phyloP scores from a whole-genome alignment of 2,113 vertebrate genomes.

The Acanthochromis polyacanthus region DNA sequence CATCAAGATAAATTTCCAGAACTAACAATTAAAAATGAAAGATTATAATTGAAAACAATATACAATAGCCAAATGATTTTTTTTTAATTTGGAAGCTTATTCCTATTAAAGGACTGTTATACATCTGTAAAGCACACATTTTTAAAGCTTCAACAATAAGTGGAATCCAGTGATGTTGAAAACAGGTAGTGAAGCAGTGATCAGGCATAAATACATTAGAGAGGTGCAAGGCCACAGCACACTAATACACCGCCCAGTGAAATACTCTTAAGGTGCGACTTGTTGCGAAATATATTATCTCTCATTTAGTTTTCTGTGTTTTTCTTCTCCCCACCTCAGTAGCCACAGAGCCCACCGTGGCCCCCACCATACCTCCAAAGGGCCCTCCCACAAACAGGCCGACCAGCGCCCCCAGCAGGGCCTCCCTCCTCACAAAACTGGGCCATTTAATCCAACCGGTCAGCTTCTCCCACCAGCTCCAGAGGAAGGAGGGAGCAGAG shows the following conservation, averaged over 20 bases:
- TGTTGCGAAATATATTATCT: neutral
- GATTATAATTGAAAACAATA: too few species aligned
- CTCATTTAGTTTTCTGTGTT: slow-evolving; percentile 69
- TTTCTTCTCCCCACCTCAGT: slow-evolving; percentile 82
- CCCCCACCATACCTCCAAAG: slow-evolving; percentile 76
- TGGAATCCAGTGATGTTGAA: too few species aligned
- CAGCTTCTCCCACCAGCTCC: slow-evolving; percentile 77
- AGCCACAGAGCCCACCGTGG: slow-evolving; percentile 83
- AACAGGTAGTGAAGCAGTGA: too few species aligned
- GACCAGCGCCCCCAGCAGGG: slow-evolving; percentile 81
- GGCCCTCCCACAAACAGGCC: slow-evolving; percentile 84
- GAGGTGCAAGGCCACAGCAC: neutral
- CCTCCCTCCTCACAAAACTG: slow-evolving; percentile 70
- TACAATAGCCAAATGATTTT: too few species aligned
- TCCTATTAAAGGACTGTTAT: too few species aligned
- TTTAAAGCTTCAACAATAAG: too few species aligned
- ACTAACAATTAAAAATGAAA: too few species aligned
- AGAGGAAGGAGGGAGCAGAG: slow-evolving; percentile 48
- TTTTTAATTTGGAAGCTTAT: too few species aligned
- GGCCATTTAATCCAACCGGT: slow-evolving; percentile 69
- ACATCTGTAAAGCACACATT: too few species aligned
- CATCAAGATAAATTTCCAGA: too few species aligned
- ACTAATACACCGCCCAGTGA: slow-evolving; percentile 24
- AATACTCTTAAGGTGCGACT: slow-evolving; percentile 28
- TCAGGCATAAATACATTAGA: slow-evolving; percentile 1